Base-by-base conservation (phyloP, 2,888 invertebrate genomes). In the Ecliptopera silaceata region DNA sequence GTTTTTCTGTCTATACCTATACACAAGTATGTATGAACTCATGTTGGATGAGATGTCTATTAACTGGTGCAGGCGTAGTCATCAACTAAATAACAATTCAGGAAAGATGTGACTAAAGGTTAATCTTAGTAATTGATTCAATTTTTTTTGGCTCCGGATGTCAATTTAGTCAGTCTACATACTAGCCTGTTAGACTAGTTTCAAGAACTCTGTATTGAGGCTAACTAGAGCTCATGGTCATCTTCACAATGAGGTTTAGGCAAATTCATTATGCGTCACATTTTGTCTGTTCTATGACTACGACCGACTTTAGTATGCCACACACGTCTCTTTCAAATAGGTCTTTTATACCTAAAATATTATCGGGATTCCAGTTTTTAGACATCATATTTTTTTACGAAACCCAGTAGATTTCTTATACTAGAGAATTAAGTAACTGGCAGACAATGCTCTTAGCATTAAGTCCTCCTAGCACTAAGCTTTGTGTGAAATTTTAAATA, bases 131-230 rank as follows among this genome's bases (percentile, higher is more conserved):
- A 64, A 64, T 64, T 66, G 64, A 56, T 58, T 61, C 50, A 59
- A 63, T 51, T 63, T 61, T 48, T 63, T 66, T 61, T 63, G 56
- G 55, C 61, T 59, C 58, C 66, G 66, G 64, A 64, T 66, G 63
- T 63, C 61, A 66, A 64, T 64, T 64, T 64, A 63, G 66, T 61
- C 61, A 57, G 56, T 56, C 63, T 58, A 56, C 54, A 60, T 54
- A 63, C 50, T 51, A 53, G 51, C 61, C 64, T 51, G 61, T 59
- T 64, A 56, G 46, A 51, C 56, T 45, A 59, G 56, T 59, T 57
- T 58, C 56, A 59, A 66, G 66, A 66, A 55, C 61, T 63, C 59
- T 63, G 63, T 60, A 59, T 56, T 66, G 46, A 61, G 63, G 61
- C 59, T 63, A 66, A 66, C 57, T 59, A 58, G 54, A 50, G 60